Evolutionary conservation across 2,888 invertebrate genomes (phyloP), one percentile per base, ranked within the genome.

Genomic region (Dolichopus griseipennis): DNA sequence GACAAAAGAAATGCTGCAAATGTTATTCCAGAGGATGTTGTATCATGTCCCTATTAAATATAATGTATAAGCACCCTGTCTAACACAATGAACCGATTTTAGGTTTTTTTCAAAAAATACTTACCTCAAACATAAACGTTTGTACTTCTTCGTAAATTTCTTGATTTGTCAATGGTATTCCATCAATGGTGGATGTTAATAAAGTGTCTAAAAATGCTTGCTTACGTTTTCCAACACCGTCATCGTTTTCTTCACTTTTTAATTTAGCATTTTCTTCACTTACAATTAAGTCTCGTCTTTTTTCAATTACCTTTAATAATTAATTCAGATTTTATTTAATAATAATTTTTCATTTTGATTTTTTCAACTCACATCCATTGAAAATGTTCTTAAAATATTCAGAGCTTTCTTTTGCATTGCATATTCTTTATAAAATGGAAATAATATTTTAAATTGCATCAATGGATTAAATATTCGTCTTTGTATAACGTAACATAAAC

Each of bases 21-120:
- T 0, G 81, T 78, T 12, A 86, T 79, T 0, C 84, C 86, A 1
- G 86, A 85, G 0, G 85, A 83, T 0, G 86, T 86, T 0, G 87
- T 87, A 71, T 87, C 86, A 70, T 86, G 86, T 0, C 86, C 86
- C 84, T 85, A 70, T 52, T n/a, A 4, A 64, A 75, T 70, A 63
- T 27, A n/a, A n/a, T n/a, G n/a, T n/a, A n/a, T n/a, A n/a, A n/a
- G n/a, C n/a, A n/a, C n/a, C n/a, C n/a, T n/a, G n/a, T n/a, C n/a
- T n/a, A n/a, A n/a, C n/a, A n/a, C n/a, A n/a, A n/a, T n/a, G n/a
- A n/a, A n/a, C n/a, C n/a, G n/a, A n/a, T n/a, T n/a, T n/a, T n/a
- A n/a, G n/a, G n/a, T n/a, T n/a, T n/a, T n/a, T n/a, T n/a, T n/a
- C n/a, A n/a, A n/a, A n/a, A n/a, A n/a, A n/a, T 9, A 20, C 27